These are phyloP conservation scores for Sthenelais limicola DNA, from an alignment of 2,888 invertebrate species.

Conservation along the genomic window DNA sequence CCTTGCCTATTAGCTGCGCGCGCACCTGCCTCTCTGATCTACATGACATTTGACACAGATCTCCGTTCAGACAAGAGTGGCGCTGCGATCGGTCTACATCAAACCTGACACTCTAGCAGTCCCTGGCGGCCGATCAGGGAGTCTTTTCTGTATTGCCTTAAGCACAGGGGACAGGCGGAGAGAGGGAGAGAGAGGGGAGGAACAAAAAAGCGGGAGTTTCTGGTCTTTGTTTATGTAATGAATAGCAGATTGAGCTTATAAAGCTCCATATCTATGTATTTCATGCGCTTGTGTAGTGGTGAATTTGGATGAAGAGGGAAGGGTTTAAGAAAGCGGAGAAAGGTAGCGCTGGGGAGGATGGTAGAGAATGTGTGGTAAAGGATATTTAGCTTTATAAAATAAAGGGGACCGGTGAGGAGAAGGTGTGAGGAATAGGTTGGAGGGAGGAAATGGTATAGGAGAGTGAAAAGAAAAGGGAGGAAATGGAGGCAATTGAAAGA, in stretches of 20 bases:
- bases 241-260: no score
- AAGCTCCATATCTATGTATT: no score
- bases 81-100: slow-evolving; percentile 13
- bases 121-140: neutral
- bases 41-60: neutral
- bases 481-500: neutral
- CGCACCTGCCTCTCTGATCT: neutral
- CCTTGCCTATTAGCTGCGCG: neutral
- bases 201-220: no score
- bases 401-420: neutral
- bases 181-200: no score
- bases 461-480: neutral
- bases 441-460: neutral
- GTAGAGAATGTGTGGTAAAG: no score
- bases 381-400: neutral
- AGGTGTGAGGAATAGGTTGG: neutral
- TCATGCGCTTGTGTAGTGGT: no score
- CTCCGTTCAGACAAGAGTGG: neutral
- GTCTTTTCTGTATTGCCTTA: no score
- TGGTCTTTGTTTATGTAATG: no score
- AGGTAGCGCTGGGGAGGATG: no score
- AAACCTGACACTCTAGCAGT: slow-evolving; percentile 2
- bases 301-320: no score
- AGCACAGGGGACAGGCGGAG: neutral
- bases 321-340: no score